A percentile compares a stretch with the other conserved stretches of the same genome.
phyloP scores from a whole-genome alignment of 2,113 vertebrate species.

The Arizona elegans region DNA sequence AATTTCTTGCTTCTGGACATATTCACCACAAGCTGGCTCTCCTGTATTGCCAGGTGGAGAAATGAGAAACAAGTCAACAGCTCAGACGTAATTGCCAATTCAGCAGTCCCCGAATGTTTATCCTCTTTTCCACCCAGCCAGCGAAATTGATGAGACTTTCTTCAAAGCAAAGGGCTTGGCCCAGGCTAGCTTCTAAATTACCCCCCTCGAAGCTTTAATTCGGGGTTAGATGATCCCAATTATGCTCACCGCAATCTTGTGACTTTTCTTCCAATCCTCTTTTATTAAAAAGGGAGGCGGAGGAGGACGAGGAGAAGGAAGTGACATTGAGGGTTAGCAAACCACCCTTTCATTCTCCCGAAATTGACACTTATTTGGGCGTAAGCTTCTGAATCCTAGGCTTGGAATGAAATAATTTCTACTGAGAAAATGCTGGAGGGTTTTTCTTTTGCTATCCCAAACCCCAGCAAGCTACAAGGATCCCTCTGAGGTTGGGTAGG shows the following conservation, averaged over 20 bases:
- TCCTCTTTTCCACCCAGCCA: neutral
- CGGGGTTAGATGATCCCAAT: neutral
- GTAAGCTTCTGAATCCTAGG: neutral
- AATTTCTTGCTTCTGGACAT: too few species aligned
- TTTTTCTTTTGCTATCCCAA: neutral
- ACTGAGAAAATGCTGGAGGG: neutral
- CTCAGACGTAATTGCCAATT: neutral
- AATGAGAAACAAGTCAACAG: neutral
- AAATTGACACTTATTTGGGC: neutral
- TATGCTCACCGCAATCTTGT: neutral
- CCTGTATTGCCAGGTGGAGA: neutral
- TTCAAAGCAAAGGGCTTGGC: constrained; percentile 4
- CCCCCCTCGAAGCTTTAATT: too few species aligned
- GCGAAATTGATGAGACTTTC: neutral
- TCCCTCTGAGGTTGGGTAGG: too few species aligned
- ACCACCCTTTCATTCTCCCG: neutral
- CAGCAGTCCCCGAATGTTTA: neutral
- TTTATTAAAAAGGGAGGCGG: constrained; percentile 19
- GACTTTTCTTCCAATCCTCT: neutral
- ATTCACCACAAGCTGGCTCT: neutral
- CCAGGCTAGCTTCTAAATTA: neutral
- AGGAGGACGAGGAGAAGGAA: neutral
- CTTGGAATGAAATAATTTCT: neutral
- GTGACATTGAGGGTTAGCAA: neutral
- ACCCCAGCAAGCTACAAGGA: neutral